Evolutionary conservation across 1,140 invertebrate genomes (phyloP), one percentile per base, ranked within the genome.

Genomic region (Phthorimaea operculella): DNA sequence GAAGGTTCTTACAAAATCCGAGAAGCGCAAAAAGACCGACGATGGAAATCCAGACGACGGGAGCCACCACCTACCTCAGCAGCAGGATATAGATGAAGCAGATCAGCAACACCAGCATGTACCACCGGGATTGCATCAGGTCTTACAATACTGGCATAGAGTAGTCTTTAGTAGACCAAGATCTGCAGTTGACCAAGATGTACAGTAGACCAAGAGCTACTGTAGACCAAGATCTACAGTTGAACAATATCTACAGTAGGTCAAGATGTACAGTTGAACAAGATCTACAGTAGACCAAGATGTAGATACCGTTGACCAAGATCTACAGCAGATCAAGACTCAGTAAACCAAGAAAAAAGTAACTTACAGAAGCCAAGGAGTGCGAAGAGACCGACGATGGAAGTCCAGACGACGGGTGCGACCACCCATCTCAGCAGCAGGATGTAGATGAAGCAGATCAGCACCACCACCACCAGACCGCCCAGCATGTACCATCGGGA

Each of bases 1-100:
- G 21, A 28, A 28, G 21, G 21, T 28, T 6, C 21, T 28, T 28
- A 28, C 21, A 4, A 28, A 28, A n/a, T n/a, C 83, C 85, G 7
- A 96, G 86, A 0, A 94, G 70, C 0, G 73, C 88, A 15, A 96
- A 77, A 0, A 96, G 88, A 3, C 88, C 88, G 17, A 93, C 65
- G 34, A 98, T 90, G 8, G 94, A 94, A 9, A 92, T 62, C 94
- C 95, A 98, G 0, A 98, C 91, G 71, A 98, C 92, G 0, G 95
- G 85, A 4, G 90, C 90, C 8, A 96, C 94, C 5, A 98, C 84
- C 89, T 93, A 97, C 63, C 96, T 88, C 86, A 99, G 90, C 12
- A 98, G 74, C 1, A 95, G 74, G 54, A 98, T 98, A 87, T 96
- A 28, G 11, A 97, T 66, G 18, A 98, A 88, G 54, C 93, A 93